Base-by-base conservation (phyloP, 2,797 vertebrate genomes). In the Malacoraja senta region DNA sequence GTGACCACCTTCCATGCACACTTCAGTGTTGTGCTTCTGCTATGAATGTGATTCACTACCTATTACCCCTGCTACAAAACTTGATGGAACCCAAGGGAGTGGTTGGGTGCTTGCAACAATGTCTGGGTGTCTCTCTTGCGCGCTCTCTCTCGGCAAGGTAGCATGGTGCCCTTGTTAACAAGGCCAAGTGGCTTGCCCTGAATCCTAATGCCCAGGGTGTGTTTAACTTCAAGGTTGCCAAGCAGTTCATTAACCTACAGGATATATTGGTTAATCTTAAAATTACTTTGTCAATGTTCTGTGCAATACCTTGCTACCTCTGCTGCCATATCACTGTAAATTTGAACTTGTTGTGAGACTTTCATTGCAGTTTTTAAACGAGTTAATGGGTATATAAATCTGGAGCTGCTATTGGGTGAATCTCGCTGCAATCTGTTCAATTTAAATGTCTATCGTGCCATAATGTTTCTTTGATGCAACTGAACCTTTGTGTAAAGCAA, bases 231-330 rank as follows among this genome's bases (percentile, higher is more conserved):
- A 38, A 74, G 24, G 1, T 53, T 15, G 68, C 13, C 0, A 13
- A 38, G 38, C 26, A 35, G 21, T 12, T 44, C 38, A 76, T 8
- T 72, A 19, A 74, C 32, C 32, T 1, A 81, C 29, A 15, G 15
- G 78, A 3, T 38, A 35, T 84, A 61, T 53, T 72, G 1, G 68
- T 44, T 8, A 53, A 26, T 3, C 8, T 91, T 44, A 35, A 74
- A 74, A 1, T 71, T 15, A 71, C 26, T 2, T 44, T 74, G 21
- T 91, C 26, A 15, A 1, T 91, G 21, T 24, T 91, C 71, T 74
- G 71, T 72, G 35, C 21, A 72, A 53, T 76, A 35, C 71, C 90
- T 92, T 76, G 32, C 44, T 92, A 92, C 68, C 90, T 92, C 90
- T 74, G 86, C 32, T 74, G 71, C 88, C 88, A 72, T 38, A 44